Base-by-base conservation (phyloP, 2,888 invertebrate genomes). In the Liopterus haemorrhoidalis region DNA sequence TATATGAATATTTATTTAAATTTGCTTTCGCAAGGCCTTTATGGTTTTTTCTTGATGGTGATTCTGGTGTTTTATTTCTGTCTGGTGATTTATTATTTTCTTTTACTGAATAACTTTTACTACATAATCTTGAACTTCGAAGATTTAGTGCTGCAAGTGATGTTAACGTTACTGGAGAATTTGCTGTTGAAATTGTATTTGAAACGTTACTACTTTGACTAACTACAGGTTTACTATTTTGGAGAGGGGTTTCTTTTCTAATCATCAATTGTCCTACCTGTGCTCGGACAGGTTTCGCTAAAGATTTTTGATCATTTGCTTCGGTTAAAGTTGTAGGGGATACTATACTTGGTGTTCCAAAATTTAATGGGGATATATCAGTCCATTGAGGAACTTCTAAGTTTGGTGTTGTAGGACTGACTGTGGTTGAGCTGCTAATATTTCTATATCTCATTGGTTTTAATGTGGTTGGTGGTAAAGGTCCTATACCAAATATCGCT, bases 61-160 rank as follows among this genome's bases (percentile, higher is more conserved):
- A n/a, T n/a, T n/a, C n/a, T n/a, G n/a, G n/a, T n/a, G n/a, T 89
- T 68, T 91, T 87, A 61, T 84, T 83, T 59, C 82, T 76, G 66
- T 86, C 87, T 40, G 91, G 90, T 37, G 89, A 89, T 66, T 93
- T 93, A 63, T 90, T 93, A 65, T 94, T 94, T 75, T 94, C 94
- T 74, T 94, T 94, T 1, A 94, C 90, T 28, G 92, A 92, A 65
- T 89, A 89, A 67, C 83, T 87, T 66, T 85, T 82, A 67, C 84
- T 85, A 65, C 87, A 87, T 46, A 89, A 73, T 54, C 94, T 76
- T 6, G 92, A 89, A 53, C 92, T 92, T 53, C 94, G 76, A 11
- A 88, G 85, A 57, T 77, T 78, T 15, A 78, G 84, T 35, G 78
- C 77, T n/a, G 79, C 74, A 16, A 77, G 77, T 14, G 60, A 52